A percentile compares a stretch with the other conserved stretches of the same genome.
These are phyloP conservation scores for Aurelia sp. DNA, from an alignment of 30 jellyfish, hydroid and myxozoan genomes.

Conservation along the genomic window DNA sequence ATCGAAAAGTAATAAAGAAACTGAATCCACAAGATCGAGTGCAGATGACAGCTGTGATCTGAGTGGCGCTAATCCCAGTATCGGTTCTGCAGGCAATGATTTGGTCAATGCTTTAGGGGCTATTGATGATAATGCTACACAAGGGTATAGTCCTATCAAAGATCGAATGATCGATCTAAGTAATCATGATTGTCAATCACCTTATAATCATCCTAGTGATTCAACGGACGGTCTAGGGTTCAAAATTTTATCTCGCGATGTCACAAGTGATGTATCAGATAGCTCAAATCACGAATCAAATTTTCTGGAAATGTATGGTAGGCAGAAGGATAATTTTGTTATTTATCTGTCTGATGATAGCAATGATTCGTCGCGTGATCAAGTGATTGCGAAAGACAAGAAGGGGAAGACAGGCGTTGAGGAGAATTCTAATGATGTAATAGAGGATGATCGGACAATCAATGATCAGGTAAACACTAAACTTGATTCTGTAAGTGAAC, in stretches of 20 bases:
- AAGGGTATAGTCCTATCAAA: no score
- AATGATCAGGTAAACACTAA: no score
- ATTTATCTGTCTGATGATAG: slow-evolving; percentile 62
- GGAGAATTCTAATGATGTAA: no score
- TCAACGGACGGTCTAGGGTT: slow-evolving; percentile 5
- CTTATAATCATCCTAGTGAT: not conserved
- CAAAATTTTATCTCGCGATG: slow-evolving; percentile 31
- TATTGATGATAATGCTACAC: no score
- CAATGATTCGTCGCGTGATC: not conserved
- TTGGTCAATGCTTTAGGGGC: no score
- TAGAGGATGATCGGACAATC: no score
- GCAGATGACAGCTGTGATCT: not conserved
- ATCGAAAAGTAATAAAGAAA: no score
- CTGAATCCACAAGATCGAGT: no score
- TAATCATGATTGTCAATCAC: not conserved
- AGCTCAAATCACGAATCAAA: not conserved
- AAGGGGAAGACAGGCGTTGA: no score
- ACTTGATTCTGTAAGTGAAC: no score
- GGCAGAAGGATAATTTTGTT: slow-evolving; percentile 19
- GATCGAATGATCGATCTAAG: not conserved
- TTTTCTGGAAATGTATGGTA: not conserved
- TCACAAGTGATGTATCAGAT: not conserved
- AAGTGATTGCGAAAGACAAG: no score
- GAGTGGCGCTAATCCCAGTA: not conserved
- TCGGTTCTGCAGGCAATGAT: no score